These are phyloP conservation scores for Brachionus rubens DNA, from an alignment of 1,140 invertebrate species.

Conservation along the genomic window DNA sequence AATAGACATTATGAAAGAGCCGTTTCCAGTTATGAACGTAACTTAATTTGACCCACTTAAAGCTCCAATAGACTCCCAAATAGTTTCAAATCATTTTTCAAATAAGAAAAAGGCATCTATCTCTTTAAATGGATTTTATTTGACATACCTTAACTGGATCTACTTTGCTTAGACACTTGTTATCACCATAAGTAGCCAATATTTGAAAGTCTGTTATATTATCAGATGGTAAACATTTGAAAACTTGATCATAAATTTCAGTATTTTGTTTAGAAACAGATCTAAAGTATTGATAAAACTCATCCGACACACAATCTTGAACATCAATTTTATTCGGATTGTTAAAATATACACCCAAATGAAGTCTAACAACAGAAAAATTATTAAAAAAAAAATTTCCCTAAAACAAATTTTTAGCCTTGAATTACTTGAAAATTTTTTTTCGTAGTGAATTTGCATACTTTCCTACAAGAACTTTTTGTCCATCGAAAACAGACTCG, in stretches of 20 bases:
- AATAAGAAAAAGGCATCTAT: background rate
- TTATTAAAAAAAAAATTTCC: background rate
- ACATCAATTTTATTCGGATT: constrained; percentile 38
- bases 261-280: constrained; percentile 25
- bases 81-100: no score
- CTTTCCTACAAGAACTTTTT: constrained; percentile 22
- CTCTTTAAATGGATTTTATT: no score
- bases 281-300: constrained; percentile 21
- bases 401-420: background rate
- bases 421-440: constrained; percentile 45
- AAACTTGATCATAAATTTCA: constrained; percentile 35
- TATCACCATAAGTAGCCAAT: constrained; percentile 5
- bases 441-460: constrained; percentile 22
- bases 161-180: background rate
- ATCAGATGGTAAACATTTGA: constrained; percentile 33
- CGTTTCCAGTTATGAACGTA: no score
- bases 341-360: constrained; percentile 37
- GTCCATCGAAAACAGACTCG: background rate
- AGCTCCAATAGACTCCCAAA: no score
- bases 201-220: constrained; percentile 31
- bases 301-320: constrained; percentile 24
- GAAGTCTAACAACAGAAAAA: background rate
- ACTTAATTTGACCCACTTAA: no score
- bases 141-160: constrained; percentile 5
- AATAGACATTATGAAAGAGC: no score